Base-by-base conservation (phyloP, 2,888 invertebrate species). In the Limnephilus rhombicus region DNA sequence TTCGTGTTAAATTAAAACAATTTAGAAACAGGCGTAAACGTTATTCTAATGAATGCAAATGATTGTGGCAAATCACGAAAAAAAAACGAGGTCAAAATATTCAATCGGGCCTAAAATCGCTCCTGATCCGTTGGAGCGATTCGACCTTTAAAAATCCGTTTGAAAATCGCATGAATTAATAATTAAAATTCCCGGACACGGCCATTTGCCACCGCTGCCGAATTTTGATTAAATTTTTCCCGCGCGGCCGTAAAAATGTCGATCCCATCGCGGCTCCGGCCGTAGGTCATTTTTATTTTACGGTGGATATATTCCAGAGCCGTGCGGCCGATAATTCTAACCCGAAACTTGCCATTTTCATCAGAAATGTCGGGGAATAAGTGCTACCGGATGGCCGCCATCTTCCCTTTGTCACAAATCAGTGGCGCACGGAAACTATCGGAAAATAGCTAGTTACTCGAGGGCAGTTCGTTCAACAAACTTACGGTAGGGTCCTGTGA, bases 321-420 rank as follows among this genome's bases (percentile, higher is more conserved):
- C 82, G 82, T 82, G n/a, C 37, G 37, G n/a, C 41, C 85, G 9
- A 41, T 49, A 86, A 86, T 53, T 86, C 49, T n/a, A 86, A 86
- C 45, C 86, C n/a, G n/a, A 86, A 86, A 86, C 49, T 86, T 86
- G n/a, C 45, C 29, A 45, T n/a, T 45, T 86, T 82, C 34, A 34
- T 34, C 68, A 82, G 82, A 34, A 34, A 82, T 31, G 82, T 34
- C 82, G 1, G 34, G 82, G 34, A 82, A 82, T 82, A 82, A 82
- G 68, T 82, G 82, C 68, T n/a, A 9, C 85, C 49, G 86, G 45
- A 45, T 49, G n/a, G 85, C 11, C 29, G 86, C 86, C 86, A 86
- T 45, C 86, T 86, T 86, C n/a, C 86, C 86, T 49, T 49, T 49
- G 86, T 86, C 86, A 49, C 86, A 86, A 86, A 45, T 86, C 45